A percentile compares a stretch with the other conserved stretches of the same genome.
These are phyloP conservation scores for Prochilodus magdalenae DNA, from an alignment of 2,113 vertebrate species.

Conservation along the genomic window DNA sequence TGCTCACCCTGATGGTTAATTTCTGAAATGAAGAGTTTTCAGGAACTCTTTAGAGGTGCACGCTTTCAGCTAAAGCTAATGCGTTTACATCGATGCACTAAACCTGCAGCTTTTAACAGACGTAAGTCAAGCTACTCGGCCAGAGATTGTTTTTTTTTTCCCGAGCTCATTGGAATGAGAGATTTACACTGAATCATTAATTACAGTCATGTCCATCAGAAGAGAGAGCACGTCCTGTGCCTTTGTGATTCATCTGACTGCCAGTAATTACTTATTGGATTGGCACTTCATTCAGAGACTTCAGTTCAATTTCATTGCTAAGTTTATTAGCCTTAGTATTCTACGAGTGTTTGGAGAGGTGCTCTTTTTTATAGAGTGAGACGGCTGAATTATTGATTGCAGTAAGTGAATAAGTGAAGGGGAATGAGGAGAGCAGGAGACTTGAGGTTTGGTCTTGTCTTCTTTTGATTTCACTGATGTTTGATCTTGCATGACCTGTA, in stretches of 20 bases:
- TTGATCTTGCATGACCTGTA: constrained; percentile 26
- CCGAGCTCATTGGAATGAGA: constrained; percentile 54
- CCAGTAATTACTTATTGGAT: constrained; percentile 60
- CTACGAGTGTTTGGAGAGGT: not conserved
- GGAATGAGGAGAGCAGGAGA: constrained; percentile 11
- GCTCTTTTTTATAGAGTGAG: constrained; percentile 33
- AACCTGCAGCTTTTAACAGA: constrained; percentile 17
- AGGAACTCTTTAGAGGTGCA: not conserved
- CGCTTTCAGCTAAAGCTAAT: not conserved
- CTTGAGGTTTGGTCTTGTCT: constrained; percentile 42
- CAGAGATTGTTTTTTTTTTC: constrained; percentile 35
- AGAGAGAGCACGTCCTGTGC: constrained; percentile 46
- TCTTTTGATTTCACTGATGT: constrained; percentile 39
- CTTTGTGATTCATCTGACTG: constrained; percentile 51
- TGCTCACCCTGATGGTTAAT: not conserved
- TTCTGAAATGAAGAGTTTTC: not conserved
- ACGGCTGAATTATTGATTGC: constrained; percentile 52
- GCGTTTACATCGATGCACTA: not conserved
- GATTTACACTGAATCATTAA: constrained; percentile 59
- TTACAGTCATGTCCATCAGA: constrained; percentile 42
- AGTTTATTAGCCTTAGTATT: constrained; percentile 42
- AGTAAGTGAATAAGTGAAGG: constrained; percentile 35
- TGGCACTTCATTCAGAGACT: constrained; percentile 54
- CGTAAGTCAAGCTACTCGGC: constrained; percentile 32
- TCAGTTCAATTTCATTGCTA: constrained; percentile 53